Evolutionary conservation across 1,140 invertebrate species (phyloP).

Genomic region (Idris sp.): DNA sequence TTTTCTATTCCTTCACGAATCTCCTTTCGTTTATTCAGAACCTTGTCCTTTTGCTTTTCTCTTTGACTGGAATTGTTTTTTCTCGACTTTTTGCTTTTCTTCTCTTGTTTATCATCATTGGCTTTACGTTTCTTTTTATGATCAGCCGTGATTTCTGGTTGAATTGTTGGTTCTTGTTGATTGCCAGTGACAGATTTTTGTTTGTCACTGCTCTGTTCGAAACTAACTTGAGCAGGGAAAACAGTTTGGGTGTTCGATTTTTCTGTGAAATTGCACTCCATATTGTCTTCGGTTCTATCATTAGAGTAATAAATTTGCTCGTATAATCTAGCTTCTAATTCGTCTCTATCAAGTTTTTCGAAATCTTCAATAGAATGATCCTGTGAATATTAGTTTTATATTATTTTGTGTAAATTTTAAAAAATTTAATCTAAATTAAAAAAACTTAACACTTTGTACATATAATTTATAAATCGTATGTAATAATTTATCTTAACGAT

Average conservation of each 20-base stretch:
- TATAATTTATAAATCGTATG: too few relatives aligned
- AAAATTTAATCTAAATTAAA: too few relatives aligned
- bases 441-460: too few relatives aligned
- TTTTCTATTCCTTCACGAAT: conserved; percentile 10
- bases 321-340: conserved; percentile 25
- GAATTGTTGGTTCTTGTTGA: not conserved
- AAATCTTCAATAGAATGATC: too few relatives aligned
- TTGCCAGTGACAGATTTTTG: too few relatives aligned
- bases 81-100: not conserved
- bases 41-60: not conserved
- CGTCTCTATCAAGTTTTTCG: conserved; percentile 2
- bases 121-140: conserved; percentile 1
- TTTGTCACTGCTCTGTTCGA: too few relatives aligned
- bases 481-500: too few relatives aligned
- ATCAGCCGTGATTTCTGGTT: too few relatives aligned
- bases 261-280: conserved; percentile 6
- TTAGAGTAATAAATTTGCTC: conserved; percentile 27
- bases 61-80: conserved; percentile 1
- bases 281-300: conserved; percentile 14
- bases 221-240: too few relatives aligned
- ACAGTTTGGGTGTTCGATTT: too few relatives aligned
- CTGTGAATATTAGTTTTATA: too few relatives aligned
- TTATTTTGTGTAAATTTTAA: too few relatives aligned
- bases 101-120: conserved; percentile 1
- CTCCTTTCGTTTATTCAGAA: conserved; percentile 18